phyloP scores from a whole-genome alignment of 1,140 invertebrate genomes.

The Adoxophyes honmai region DNA sequence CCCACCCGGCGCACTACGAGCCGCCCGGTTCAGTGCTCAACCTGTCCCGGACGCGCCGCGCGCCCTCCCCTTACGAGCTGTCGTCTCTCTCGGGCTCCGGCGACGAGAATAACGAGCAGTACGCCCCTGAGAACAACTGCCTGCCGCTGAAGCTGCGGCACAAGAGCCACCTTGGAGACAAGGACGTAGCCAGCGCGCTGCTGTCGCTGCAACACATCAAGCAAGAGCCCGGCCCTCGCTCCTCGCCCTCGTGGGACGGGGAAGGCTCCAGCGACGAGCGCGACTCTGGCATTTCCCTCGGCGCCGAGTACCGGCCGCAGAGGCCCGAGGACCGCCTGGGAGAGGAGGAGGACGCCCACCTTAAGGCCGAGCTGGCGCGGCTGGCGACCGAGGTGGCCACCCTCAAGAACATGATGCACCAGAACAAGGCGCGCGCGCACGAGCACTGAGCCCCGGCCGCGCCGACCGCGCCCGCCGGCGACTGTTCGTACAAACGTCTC shows the following conservation, averaged over 20 bases:
- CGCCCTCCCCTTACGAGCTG: slow-evolving; percentile 82
- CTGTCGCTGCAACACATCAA: slow-evolving; percentile 89
- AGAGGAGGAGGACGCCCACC: slow-evolving; percentile 82
- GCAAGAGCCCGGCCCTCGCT: slow-evolving; percentile 86
- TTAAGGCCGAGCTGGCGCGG: slow-evolving; percentile 91
- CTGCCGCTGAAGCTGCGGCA: slow-evolving; percentile 93
- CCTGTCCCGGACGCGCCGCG: slow-evolving; percentile 77
- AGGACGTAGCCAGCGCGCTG: slow-evolving; percentile 88
- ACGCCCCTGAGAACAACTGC: slow-evolving; percentile 67
- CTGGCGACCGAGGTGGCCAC: slow-evolving; percentile 95
- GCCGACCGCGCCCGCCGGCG: slow-evolving; percentile 23
- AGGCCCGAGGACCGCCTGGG: slow-evolving; percentile 59
- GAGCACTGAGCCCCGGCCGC: slow-evolving; percentile 53
- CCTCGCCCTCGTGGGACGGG: slow-evolving; percentile 88
- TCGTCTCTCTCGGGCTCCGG: slow-evolving; percentile 85
- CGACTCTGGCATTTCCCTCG: slow-evolving; percentile 91
- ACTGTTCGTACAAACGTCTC: slow-evolving; percentile 64
- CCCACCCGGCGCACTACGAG: slow-evolving; percentile 72
- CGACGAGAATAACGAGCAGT: slow-evolving; percentile 80
- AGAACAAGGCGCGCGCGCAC: slow-evolving; percentile 68
- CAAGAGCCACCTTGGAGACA: slow-evolving; percentile 93
- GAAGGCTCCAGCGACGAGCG: slow-evolving; percentile 92
- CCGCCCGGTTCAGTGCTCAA: slow-evolving; percentile 82
- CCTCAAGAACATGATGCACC: slow-evolving; percentile 85
- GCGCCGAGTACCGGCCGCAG: slow-evolving; percentile 75